Conservation (phyloP, 2,888 invertebrate species). For the Clunio marinus region DNA sequence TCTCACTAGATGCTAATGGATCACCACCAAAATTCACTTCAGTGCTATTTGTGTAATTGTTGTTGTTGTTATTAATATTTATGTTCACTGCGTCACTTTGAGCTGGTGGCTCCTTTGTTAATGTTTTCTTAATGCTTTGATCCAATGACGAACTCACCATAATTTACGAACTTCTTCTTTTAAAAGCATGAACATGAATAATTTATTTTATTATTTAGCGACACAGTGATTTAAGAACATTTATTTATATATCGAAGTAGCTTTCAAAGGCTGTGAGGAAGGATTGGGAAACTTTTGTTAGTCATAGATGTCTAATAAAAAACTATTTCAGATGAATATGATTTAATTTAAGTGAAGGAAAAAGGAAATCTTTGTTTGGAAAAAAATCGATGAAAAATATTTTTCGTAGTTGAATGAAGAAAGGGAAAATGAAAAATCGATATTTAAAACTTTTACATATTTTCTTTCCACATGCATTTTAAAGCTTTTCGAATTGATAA, state of each 20-base stretch:
- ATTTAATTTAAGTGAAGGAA: background rate
- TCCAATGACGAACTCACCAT: conserved; percentile 38
- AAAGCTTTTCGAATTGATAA: no score
- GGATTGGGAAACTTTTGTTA: background rate
- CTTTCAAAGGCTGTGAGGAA: background rate
- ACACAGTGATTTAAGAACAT: background rate
- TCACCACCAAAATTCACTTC: background rate
- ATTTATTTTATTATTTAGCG: conserved; percentile 12
- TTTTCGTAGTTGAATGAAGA: conserved; percentile 19
- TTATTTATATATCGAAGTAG: background rate
- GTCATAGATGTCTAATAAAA: no score
- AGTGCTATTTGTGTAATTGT: background rate
- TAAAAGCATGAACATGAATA: conserved; percentile 29
- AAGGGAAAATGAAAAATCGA: conserved; percentile 36
- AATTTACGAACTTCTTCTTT: conserved; percentile 34
- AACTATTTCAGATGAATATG: background rate
- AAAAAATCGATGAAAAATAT: conserved; percentile 19
- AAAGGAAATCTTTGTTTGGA: background rate
- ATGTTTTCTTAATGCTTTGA: conserved; percentile 28
- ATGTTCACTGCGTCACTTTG: background rate
- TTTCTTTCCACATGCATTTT: no score
- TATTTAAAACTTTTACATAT: conserved; percentile 37
- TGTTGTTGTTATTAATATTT: background rate
- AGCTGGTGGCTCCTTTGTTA: conserved; percentile 3
- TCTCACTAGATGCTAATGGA: conserved; percentile 56